Base-by-base conservation (phyloP, 2,888 invertebrate genomes). In the Hydroisotoma schaefferi region DNA sequence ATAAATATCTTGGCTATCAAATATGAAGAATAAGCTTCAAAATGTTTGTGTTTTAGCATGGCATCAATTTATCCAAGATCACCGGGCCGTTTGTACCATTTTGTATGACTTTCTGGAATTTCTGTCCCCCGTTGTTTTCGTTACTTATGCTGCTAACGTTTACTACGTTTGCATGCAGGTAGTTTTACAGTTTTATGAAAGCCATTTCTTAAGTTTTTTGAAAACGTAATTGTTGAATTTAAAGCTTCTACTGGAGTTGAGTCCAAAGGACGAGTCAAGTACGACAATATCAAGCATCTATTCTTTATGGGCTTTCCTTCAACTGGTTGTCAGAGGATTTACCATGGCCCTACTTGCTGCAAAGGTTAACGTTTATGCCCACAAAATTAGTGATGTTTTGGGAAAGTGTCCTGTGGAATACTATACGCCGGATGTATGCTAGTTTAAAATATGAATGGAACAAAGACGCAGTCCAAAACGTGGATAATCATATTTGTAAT, bases 281-380 rank as follows among this genome's bases (percentile, higher is more conserved):
- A 20, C 20, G 40, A 40, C 40, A 5, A 5, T 63, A 3, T 48
- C 37, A 1, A 10, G 40, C 23, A 56, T 67, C 6, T 63, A 63
- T 37, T 49, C 57, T 2, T 54, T 55, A 1, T 67, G 67, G 67
- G 57, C 60, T 15, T 67, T 67, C 51, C 28, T 63, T 3, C 67
- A 67, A 28, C 29, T 67, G 10, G 54, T 63, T 8, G 28, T 58
- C 26, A 18, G 67, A 27, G 33, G 61, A 6, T 67, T 52, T 10
- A 38, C 59, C 18, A 28, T 61, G n/a, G 57, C 61, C 23, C 57
- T 61, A 4, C 55, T 28, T 3, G 58, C 57, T 8, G 59, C 67
- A 2, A 44, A 56, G 22, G 48, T 67, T 0, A 57, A 63, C 29
- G 46, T 54, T 22, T 53, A 51, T 23, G 63, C 67, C 12, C 57